A percentile compares a stretch with the other conserved stretches of the same genome.
These are phyloP conservation scores for Labrus mixtus DNA, from an alignment of 2,113 vertebrate species.

Conservation along the genomic window DNA sequence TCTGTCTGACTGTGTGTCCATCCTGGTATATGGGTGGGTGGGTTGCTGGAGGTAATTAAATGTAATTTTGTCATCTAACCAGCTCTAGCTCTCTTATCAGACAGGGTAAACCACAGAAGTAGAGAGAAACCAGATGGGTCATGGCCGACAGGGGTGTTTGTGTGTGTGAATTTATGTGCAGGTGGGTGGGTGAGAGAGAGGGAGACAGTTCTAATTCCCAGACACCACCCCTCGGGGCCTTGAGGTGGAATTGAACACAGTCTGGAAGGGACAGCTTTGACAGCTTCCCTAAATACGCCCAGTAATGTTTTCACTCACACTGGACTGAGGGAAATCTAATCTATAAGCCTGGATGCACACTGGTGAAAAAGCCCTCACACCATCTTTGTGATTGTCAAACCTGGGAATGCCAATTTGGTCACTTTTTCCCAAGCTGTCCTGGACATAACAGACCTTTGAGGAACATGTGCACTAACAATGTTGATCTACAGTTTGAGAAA, in stretches of 20 bases:
- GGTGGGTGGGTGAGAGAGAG: slow-evolving; percentile 64
- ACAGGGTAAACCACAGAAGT: slow-evolving; percentile 64
- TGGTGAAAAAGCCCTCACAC: slow-evolving; percentile 24
- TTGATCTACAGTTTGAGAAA: slow-evolving; percentile 35
- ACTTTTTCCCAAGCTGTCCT: slow-evolving; percentile 25
- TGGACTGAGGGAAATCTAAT: slow-evolving; percentile 61
- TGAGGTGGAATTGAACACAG: slow-evolving; percentile 76
- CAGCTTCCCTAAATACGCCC: slow-evolving; percentile 73
- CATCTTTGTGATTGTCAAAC: slow-evolving; percentile 42
- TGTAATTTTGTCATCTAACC: slow-evolving; percentile 75
- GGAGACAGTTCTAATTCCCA: slow-evolving; percentile 75
- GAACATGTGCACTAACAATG: slow-evolving; percentile 8
- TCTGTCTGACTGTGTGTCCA: slow-evolving; percentile 22
- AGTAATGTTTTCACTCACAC: slow-evolving; percentile 69
- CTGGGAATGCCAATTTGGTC: slow-evolving; percentile 6
- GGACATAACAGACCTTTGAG: slow-evolving; percentile 28
- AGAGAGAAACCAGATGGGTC: slow-evolving; percentile 76
- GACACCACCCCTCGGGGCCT: slow-evolving; percentile 67
- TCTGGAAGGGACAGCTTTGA: slow-evolving; percentile 75
- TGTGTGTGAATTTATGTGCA: slow-evolving; percentile 70
- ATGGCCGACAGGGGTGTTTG: slow-evolving; percentile 70
- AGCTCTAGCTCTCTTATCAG: slow-evolving; percentile 66
- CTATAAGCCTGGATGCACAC: slow-evolving; percentile 55
- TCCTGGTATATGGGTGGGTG: slow-evolving; percentile 48
- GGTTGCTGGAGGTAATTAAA: slow-evolving; percentile 72